Conservation (phyloP, 2,113 vertebrate species). For the Turnix velox region DNA sequence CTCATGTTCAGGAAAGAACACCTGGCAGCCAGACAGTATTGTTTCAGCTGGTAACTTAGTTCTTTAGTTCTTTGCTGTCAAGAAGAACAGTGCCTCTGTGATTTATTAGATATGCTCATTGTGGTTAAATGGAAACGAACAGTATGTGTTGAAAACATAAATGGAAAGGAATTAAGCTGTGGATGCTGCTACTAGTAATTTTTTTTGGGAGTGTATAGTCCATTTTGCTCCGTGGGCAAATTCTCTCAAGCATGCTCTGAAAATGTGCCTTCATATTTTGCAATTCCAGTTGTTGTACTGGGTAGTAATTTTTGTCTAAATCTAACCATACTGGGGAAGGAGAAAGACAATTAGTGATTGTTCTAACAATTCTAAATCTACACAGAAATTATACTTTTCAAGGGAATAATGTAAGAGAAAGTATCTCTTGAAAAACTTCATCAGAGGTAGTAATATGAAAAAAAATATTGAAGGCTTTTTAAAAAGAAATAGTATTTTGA, state of each 20-base stretch:
- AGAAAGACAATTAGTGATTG: not conserved
- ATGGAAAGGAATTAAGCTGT: not conserved
- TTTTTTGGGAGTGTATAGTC: not conserved
- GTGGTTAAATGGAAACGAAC: not conserved
- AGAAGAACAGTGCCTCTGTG: not conserved
- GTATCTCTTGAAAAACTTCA: not conserved
- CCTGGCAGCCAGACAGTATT: not conserved
- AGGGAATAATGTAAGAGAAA: not conserved
- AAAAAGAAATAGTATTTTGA: not conserved
- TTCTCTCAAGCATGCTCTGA: not conserved
- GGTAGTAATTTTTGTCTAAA: not conserved
- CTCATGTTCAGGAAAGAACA: not conserved
- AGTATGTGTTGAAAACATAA: not conserved
- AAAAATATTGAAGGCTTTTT: not conserved
- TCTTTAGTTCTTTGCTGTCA: not conserved
- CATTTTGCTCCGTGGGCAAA: not conserved
- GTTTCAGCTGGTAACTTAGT: not conserved
- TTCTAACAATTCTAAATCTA: not conserved
- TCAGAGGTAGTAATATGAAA: not conserved
- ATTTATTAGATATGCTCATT: not conserved
- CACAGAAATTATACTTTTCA: not conserved
- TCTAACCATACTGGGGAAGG: not conserved
- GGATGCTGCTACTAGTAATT: not conserved
- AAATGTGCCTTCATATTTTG: not conserved
- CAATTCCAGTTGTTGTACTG: not conserved